Percentiles rank a stretch among this genome's conserved stretches.
Evolutionary conservation across 2,888 invertebrate genomes (phyloP).

Genomic region (Agonum fuliginosum): DNA sequence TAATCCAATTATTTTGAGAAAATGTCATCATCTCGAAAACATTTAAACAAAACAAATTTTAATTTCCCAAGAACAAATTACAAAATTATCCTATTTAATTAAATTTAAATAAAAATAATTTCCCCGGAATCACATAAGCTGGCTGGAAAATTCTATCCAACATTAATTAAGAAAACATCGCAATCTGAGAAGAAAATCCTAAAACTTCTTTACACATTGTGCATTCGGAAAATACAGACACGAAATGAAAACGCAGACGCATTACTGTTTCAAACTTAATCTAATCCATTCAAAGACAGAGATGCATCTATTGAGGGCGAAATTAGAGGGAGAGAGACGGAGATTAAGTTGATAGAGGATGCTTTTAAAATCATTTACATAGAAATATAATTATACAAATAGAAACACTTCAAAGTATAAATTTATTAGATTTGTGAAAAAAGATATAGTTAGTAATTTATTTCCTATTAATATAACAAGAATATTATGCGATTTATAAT

Average conservation of each 20-base stretch:
- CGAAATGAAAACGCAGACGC: not conserved
- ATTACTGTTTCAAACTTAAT: slow-evolving; percentile 45
- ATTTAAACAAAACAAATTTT: slow-evolving; percentile 27
- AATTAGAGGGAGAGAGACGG: not conserved
- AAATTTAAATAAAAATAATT: slow-evolving; percentile 27
- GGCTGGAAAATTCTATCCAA: slow-evolving; percentile 1
- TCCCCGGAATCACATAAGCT: slow-evolving; percentile 20
- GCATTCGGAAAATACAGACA: slow-evolving; percentile 20
- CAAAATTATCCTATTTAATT: slow-evolving; percentile 28
- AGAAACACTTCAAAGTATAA: no score
- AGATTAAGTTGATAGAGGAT: not conserved
- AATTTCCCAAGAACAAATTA: slow-evolving; percentile 6
- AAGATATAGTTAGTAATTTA: no score
- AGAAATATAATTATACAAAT: not conserved
- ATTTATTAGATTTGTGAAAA: no score
- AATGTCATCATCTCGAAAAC: not conserved
- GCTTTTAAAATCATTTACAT: slow-evolving; percentile 36
- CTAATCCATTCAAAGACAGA: slow-evolving; percentile 28
- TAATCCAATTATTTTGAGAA: slow-evolving; percentile 6
- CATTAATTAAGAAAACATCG: slow-evolving; percentile 39
- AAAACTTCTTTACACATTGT: slow-evolving; percentile 18
- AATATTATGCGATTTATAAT: no score
- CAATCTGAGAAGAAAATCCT: slow-evolving; percentile 13
- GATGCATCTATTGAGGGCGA: not conserved
- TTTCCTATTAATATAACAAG: no score